A percentile compares a stretch with the other conserved stretches of the same genome.
These are phyloP conservation scores for Spicauda simplicius DNA, from an alignment of 2,888 invertebrate genomes.

Conservation along the genomic window DNA sequence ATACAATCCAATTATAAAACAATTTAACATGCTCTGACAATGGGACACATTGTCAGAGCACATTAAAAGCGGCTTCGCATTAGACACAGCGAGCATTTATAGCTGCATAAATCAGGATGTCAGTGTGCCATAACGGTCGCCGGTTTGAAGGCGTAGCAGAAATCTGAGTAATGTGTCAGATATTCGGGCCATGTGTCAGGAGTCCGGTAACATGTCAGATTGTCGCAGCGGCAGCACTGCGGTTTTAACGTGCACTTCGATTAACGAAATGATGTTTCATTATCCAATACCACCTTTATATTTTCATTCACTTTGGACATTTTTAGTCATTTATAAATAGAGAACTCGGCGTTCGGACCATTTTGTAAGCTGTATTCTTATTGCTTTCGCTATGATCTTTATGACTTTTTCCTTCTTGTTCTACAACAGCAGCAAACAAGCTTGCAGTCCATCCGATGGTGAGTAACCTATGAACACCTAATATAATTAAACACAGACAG, in stretches of 20 bases:
- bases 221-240: conserved; percentile 17
- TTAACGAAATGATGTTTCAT: conserved; percentile 39
- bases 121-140: conserved; percentile 69
- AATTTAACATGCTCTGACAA: background rate
- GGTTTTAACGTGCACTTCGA: conserved; percentile 44
- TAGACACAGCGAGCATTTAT: conserved; percentile 18
- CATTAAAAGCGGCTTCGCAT: conserved; percentile 6
- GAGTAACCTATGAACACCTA: too few relatives aligned
- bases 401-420: background rate
- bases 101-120: conserved; percentile 46
- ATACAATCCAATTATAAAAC: background rate
- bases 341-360: too few relatives aligned
- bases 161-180: conserved; percentile 71
- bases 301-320: conserved; percentile 1
- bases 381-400: background rate
- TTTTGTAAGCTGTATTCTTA: too few relatives aligned
- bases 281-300: conserved; percentile 1
- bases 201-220: conserved; percentile 19
- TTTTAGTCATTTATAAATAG: too few relatives aligned
- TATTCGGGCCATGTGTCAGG: conserved; percentile 46
- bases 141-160: conserved; percentile 73
- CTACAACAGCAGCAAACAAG: too few relatives aligned
- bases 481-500: too few relatives aligned
- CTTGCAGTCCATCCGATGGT: too few relatives aligned
- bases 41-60: background rate